phyloP scores from a whole-genome alignment of 37 sponge, comb jelly and placozoan species.

The Diacarnus erythraeanus region DNA sequence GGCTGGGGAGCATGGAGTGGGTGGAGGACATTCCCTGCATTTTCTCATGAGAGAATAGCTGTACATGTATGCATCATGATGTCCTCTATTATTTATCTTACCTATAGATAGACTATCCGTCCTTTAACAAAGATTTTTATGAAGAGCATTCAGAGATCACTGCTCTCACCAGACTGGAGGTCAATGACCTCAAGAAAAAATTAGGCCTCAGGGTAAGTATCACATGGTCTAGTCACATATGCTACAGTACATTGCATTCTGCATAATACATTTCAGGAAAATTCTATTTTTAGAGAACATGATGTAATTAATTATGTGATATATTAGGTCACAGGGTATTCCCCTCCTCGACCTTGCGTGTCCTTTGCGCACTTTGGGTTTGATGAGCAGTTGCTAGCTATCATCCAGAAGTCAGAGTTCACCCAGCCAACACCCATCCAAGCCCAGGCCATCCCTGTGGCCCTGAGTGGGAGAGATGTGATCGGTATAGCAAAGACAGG shows the following conservation, averaged over 20 bases:
- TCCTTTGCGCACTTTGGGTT: slow-evolving; percentile 97
- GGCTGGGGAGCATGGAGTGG: background rate
- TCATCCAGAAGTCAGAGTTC: slow-evolving; percentile 89
- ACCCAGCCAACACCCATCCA: slow-evolving; percentile 94
- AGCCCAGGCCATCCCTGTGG: slow-evolving; percentile 86
- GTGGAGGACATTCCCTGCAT: background rate
- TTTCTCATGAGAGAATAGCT: background rate
- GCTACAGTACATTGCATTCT: too few relatives aligned
- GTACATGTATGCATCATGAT: background rate
- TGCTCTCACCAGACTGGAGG: slow-evolving; percentile 39
- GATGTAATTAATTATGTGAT: background rate
- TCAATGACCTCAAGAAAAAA: slow-evolving; percentile 72
- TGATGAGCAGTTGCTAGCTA: slow-evolving; percentile 65
- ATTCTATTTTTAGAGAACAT: background rate
- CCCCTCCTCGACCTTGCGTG: slow-evolving; percentile 79
- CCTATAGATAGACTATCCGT: slow-evolving; percentile 74
- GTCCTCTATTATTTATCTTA: background rate
- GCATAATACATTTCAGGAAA: too few relatives aligned
- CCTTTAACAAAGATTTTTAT: slow-evolving; percentile 89
- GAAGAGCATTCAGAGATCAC: slow-evolving; percentile 77
- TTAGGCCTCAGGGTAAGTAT: slow-evolving; percentile 76
- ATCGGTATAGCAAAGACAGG: slow-evolving; percentile 98
- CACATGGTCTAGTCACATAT: slow-evolving; percentile 24
- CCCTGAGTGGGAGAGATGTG: slow-evolving; percentile 87
- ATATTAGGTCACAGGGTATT: slow-evolving; percentile 71